Percentiles rank a stretch among this genome's conserved stretches.
Evolutionary conservation across 2,797 vertebrate species (phyloP).

Genomic region (Pipistrellus pipistrellus): DNA sequence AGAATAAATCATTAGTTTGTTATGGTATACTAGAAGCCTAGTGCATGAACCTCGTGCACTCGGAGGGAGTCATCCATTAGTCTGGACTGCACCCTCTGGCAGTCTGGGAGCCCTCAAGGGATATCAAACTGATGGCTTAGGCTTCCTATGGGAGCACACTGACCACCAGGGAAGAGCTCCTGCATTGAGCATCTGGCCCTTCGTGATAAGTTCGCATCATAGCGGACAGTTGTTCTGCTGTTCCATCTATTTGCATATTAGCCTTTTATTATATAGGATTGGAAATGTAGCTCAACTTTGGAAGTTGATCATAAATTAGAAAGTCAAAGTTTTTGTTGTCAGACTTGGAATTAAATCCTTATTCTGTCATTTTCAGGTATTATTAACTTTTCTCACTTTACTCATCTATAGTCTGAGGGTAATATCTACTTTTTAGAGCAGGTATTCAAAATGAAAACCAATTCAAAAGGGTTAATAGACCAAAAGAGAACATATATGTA

Average conservation of each 20-base stretch:
- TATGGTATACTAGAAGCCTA: not conserved
- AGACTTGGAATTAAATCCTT: not conserved
- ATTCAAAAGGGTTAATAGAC: not conserved
- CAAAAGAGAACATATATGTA: not conserved
- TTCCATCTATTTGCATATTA: too few species aligned
- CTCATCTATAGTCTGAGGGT: not conserved
- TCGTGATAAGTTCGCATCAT: too few species aligned
- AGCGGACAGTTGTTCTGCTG: too few species aligned
- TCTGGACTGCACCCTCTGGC: too few species aligned
- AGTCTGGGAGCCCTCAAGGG: too few species aligned
- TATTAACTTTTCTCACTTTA: conserved; percentile 13
- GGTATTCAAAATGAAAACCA: not conserved
- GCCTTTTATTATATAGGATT: not conserved
- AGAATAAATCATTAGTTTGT: not conserved
- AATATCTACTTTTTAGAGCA: not conserved
- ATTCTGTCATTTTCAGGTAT: not conserved
- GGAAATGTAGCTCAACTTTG: not conserved
- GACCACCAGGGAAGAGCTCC: too few species aligned
- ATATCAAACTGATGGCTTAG: too few species aligned
- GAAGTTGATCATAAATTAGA: not conserved
- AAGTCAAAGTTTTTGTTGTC: not conserved
- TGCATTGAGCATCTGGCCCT: too few species aligned
- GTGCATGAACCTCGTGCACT: too few species aligned
- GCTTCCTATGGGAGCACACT: too few species aligned
- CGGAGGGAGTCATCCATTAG: too few species aligned